These are phyloP conservation scores for Eremophila alpestris DNA, from an alignment of 2,797 vertebrate genomes.

Conservation along the genomic window DNA sequence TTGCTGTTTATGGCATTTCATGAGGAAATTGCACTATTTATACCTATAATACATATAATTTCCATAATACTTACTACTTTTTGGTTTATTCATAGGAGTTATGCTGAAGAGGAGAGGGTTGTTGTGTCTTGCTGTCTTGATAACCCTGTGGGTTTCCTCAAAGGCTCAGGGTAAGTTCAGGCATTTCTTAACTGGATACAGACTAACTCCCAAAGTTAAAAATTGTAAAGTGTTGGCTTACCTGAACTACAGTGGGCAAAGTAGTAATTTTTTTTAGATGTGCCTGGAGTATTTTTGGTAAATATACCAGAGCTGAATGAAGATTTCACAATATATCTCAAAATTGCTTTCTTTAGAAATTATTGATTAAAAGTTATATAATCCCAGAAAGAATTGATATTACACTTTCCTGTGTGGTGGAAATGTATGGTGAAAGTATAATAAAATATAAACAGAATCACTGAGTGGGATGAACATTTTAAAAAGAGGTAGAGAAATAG, in stretches of 20 bases:
- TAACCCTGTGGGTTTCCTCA: slow-evolving; percentile 77
- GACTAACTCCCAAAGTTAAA: background rate
- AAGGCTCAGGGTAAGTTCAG: slow-evolving; percentile 81
- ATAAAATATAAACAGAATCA: background rate
- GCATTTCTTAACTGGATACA: background rate
- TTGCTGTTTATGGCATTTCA: background rate
- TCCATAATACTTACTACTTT: background rate
- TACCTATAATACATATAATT: background rate
- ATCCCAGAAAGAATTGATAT: background rate
- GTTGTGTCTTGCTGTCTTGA: slow-evolving; percentile 79
- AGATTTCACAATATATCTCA: background rate
- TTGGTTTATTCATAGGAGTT: slow-evolving; percentile 75
- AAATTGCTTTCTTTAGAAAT: background rate
- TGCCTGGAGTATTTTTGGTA: background rate
- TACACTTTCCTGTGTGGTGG: background rate
- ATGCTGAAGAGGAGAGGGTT: slow-evolving; percentile 82
- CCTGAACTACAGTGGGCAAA: background rate
- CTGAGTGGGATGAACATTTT: background rate
- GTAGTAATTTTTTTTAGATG: background rate
- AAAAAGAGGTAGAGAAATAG: background rate
- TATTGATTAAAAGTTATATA: background rate
- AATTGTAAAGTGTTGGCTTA: background rate
- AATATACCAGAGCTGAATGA: background rate
- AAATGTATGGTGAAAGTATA: background rate
- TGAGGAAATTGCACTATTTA: background rate